Evolutionary conservation across 2,113 vertebrate genomes (phyloP).

Genomic region (Centropus unirufus): DNA sequence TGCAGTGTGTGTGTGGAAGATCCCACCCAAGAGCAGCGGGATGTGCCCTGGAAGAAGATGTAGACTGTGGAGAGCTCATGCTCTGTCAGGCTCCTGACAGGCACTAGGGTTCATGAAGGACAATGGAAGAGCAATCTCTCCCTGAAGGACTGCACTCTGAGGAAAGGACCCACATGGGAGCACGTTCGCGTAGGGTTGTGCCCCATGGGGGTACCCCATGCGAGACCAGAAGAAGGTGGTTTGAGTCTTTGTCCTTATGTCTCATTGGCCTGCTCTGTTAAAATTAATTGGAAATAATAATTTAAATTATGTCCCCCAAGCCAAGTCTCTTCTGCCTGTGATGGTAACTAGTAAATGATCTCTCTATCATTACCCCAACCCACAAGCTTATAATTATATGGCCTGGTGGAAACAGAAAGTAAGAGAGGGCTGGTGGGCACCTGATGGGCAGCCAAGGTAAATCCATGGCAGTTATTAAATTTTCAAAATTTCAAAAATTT

Average conservation of each 20-base stretch:
- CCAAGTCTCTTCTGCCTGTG: neutral
- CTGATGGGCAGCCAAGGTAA: neutral
- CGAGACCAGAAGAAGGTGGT: neutral
- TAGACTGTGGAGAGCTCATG: too few species aligned
- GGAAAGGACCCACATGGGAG: accelerated
- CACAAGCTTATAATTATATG: neutral
- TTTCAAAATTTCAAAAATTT: neutral
- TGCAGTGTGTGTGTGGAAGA: neutral
- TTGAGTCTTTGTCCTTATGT: neutral
- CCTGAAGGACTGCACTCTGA: neutral
- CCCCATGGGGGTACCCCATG: neutral
- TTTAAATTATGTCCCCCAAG: neutral
- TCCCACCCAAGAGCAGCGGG: accelerated
- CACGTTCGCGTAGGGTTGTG: neutral
- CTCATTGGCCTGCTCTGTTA: neutral
- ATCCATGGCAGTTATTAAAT: neutral
- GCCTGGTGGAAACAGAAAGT: neutral
- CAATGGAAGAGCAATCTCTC: neutral
- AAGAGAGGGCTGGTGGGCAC: neutral
- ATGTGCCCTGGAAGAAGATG: neutral
- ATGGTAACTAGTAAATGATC: neutral
- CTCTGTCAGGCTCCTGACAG: too few species aligned
- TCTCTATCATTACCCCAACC: neutral
- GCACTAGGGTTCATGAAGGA: too few species aligned
- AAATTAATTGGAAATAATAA: neutral